phyloP scores from a whole-genome alignment of 2,113 vertebrate species.

The Cinclus cinclus region DNA sequence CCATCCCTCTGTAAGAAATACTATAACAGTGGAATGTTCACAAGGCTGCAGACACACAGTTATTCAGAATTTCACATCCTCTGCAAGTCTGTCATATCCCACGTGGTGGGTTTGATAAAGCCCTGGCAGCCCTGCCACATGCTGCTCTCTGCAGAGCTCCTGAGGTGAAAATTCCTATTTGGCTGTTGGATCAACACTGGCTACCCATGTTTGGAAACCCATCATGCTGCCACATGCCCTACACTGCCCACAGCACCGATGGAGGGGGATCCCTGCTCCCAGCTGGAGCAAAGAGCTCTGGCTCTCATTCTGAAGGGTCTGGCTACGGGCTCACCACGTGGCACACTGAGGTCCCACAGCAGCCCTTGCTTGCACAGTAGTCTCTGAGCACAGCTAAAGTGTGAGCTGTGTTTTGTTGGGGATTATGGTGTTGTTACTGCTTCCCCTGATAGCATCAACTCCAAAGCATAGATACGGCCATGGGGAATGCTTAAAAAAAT shows the following conservation, averaged over 20 bases:
- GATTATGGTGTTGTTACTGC: background rate
- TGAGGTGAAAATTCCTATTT: fast-evolving
- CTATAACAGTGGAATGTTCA: fast-evolving
- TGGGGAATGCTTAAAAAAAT: background rate
- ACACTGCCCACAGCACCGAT: fast-evolving
- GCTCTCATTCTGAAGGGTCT: background rate
- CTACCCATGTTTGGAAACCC: background rate
- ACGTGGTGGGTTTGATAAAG: background rate
- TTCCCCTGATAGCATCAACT: background rate
- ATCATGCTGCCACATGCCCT: background rate
- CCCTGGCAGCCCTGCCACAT: too few species aligned
- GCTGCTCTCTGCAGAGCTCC: background rate
- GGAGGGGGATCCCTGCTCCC: background rate
- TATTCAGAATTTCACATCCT: background rate
- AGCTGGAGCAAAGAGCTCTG: background rate
- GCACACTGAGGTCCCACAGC: fast-evolving
- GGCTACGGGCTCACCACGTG: background rate
- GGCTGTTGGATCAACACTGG: background rate
- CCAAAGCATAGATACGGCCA: background rate
- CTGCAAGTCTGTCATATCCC: background rate
- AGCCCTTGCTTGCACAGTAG: background rate
- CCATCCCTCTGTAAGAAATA: background rate
- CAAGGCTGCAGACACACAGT: background rate
- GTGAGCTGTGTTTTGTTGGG: background rate
- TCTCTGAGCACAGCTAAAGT: background rate